phyloP scores from a whole-genome alignment of 2,888 invertebrate species.

The Oscheius myriophilus region DNA sequence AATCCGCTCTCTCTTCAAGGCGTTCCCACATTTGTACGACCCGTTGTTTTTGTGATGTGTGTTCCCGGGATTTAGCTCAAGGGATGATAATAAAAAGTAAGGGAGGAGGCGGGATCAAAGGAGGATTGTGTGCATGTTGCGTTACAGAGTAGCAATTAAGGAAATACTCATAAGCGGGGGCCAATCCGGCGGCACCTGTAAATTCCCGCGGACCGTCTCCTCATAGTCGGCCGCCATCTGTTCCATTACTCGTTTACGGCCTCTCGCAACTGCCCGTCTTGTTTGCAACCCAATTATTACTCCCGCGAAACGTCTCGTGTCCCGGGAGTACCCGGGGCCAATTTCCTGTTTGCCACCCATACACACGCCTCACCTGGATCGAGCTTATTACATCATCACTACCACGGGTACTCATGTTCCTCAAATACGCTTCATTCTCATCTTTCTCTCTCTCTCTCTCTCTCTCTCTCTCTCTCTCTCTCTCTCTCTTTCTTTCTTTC shows the following conservation, averaged over 20 bases:
- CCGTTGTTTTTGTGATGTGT: constrained; percentile 1
- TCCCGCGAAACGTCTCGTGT: constrained; percentile 5
- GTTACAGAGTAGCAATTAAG: constrained; percentile 18
- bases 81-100: no score
- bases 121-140: constrained; percentile 4
- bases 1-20: no score
- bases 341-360: not conserved
- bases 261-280: constrained; percentile 3
- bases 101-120: constrained; percentile 12
- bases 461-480: no score
- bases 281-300: not conserved
- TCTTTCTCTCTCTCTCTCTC: no score
- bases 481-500: no score
- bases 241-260: constrained; percentile 20
- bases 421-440: no score
- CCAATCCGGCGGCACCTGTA: constrained; percentile 20
- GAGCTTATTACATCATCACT: no score
- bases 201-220: constrained; percentile 17
- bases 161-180: constrained; percentile 15
- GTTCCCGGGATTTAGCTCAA: not conserved
- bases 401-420: no score
- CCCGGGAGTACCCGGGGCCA: not conserved
- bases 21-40: not conserved
- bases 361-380: not conserved
- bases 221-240: constrained; percentile 19